Evolutionary conservation across 2,888 invertebrate species (phyloP), one percentile per base, ranked within the genome.

Genomic region (Tolmerus cingulatus): DNA sequence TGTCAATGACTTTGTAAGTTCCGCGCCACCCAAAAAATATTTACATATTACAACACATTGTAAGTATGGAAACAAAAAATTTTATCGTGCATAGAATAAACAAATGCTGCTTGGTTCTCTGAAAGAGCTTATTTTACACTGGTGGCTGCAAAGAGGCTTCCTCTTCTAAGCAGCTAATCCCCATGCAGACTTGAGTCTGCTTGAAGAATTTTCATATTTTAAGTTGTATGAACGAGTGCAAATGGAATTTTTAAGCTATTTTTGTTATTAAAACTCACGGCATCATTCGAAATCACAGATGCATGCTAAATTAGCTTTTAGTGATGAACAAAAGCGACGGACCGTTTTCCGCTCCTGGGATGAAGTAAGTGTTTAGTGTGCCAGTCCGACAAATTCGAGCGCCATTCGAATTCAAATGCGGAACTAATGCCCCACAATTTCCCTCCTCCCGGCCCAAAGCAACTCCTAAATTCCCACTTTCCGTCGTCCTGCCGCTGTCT

Each of bases 371-470:
- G 37, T 12, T 27, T 30, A 55, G 34, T 77, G 46, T n/a, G 23
- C 51, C 51, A 23, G 57, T 14, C 14, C 43, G 16, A 78, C 27
- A 46, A 66, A 78, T 66, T 66, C 78, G 43, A 87, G 81, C 87
- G 81, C 81, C 87, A 87, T 87, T 87, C 43, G 81, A 87, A 87
- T 87, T 87, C 87, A 81, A 87, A 87, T 87, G 87, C 87, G 87
- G 81, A 87, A 87, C 87, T 81, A 87, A 87, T 87, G 74, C 55
- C n/a, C 87, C 81, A 82, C 76, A 86, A 86, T 86, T 74, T 86
- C 27, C 23, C 51, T 81, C 43, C 51, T 55, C 43, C 81, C n/a
- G 81, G 16, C n/a, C 16, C 27, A 51, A 55, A 66, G 66, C 55
- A 51, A 27, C 7, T 46, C 30, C 51, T 23, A 34, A 34, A 46